Evolutionary conservation across 2,888 invertebrate species (phyloP).

Genomic region (Hololepta plana): DNA sequence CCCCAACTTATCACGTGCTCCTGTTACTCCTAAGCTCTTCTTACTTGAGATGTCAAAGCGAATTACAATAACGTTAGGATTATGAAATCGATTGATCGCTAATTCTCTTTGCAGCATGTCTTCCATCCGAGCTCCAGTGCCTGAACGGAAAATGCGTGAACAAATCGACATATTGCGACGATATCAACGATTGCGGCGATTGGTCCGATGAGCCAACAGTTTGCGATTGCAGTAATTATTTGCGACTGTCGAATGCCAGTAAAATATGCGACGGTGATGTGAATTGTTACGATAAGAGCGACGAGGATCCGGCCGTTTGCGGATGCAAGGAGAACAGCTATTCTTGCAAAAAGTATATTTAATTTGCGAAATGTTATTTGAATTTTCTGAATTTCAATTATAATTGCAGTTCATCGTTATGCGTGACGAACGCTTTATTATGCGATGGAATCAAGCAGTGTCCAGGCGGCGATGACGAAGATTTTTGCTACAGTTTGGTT

Average conservation of each 20-base stretch:
- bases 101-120: constrained; percentile 39
- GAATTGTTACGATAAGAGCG: constrained; percentile 60
- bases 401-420: too few species aligned
- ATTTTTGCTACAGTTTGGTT: constrained; percentile 37
- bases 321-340: constrained; percentile 35
- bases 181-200: constrained; percentile 49
- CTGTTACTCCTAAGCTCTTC: too few species aligned
- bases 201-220: constrained; percentile 48
- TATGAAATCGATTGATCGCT: too few species aligned
- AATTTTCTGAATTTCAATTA: too few species aligned
- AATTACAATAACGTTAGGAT: too few species aligned
- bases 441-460: constrained; percentile 64
- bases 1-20: too few species aligned
- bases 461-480: constrained; percentile 55
- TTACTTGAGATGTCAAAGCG: too few species aligned
- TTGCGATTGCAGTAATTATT: constrained; percentile 46
- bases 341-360: constrained; percentile 31
- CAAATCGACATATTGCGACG: constrained; percentile 51
- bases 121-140: constrained; percentile 45
- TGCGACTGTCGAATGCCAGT: constrained; percentile 45
- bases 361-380: too few species aligned
- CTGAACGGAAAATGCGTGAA: constrained; percentile 45
- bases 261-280: constrained; percentile 59
- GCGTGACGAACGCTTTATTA: constrained; percentile 52
- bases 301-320: constrained; percentile 50